Conservation (phyloP, 2,888 invertebrate species). For the Andrena flavipes region DNA sequence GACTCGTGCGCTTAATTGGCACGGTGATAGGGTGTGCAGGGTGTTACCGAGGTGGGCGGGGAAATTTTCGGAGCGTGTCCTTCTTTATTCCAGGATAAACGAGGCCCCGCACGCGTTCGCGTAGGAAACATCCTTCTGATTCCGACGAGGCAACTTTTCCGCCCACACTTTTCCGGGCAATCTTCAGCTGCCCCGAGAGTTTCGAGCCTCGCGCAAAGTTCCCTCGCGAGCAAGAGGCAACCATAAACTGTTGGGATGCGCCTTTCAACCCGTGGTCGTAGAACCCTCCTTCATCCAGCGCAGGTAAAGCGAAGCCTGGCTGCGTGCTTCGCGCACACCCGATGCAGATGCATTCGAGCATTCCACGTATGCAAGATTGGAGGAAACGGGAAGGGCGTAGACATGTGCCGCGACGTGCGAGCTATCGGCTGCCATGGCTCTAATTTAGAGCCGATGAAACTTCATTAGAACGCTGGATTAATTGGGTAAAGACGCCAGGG, state of each 20-base stretch:
- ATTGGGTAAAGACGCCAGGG: slow-evolving; percentile 43
- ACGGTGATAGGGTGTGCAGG: slow-evolving; percentile 18
- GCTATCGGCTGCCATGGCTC: slow-evolving; percentile 29
- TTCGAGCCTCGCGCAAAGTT: too few species aligned
- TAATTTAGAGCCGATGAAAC: slow-evolving; percentile 59
- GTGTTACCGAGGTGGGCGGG: neutral
- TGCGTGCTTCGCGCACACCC: neutral
- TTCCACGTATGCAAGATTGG: slow-evolving; percentile 36
- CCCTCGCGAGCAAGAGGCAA: too few species aligned
- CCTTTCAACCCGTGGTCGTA: too few species aligned
- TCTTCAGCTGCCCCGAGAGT: too few species aligned
- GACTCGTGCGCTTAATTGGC: slow-evolving; percentile 41
- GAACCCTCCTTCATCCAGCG: too few species aligned
- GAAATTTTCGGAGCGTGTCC: neutral
- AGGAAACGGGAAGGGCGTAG: slow-evolving; percentile 6
- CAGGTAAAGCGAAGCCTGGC: neutral
- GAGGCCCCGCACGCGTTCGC: neutral
- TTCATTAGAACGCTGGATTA: slow-evolving; percentile 62
- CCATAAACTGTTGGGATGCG: too few species aligned
- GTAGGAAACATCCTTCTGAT: too few species aligned
- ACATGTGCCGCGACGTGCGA: slow-evolving; percentile 28
- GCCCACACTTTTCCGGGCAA: too few species aligned
- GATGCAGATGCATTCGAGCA: slow-evolving; percentile 39
- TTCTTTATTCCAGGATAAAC: neutral
- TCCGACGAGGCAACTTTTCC: too few species aligned